Conservation (phyloP, 2,797 vertebrate species). For the Chromis chromis region DNA sequence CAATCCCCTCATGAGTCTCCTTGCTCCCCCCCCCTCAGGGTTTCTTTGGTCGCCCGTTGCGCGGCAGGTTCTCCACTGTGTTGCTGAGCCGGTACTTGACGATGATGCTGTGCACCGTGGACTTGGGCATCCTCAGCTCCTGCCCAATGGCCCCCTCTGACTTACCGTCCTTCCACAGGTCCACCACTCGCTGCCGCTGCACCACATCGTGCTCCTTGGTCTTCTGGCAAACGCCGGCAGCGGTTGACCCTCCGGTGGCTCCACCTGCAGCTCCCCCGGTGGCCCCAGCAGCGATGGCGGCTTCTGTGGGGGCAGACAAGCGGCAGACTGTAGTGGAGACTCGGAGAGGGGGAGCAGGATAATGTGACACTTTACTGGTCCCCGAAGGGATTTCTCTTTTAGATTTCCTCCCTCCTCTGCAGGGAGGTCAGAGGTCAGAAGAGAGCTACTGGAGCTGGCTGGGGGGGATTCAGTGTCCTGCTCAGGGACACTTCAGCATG, state of each 20-base stretch:
- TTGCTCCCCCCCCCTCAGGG: conserved; percentile 73
- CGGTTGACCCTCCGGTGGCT: conserved; percentile 65
- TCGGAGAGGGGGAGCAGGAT: conserved; percentile 73
- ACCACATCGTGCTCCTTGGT: conserved; percentile 89
- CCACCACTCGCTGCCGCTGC: conserved; percentile 88
- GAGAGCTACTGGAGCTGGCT: conserved; percentile 59
- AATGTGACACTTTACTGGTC: conserved; percentile 77
- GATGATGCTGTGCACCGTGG: conserved; percentile 90
- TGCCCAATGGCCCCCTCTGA: conserved; percentile 88
- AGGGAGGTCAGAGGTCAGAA: conserved; percentile 67
- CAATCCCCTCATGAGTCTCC: background rate
- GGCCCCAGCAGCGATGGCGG: conserved; percentile 76
- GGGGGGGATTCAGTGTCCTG: conserved; percentile 38
- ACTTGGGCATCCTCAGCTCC: conserved; percentile 89
- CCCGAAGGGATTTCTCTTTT: conserved; percentile 66
- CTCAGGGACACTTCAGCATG: conserved; percentile 59
- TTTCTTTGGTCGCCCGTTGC: conserved; percentile 87
- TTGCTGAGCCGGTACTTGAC: conserved; percentile 89
- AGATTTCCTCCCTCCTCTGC: conserved; percentile 52
- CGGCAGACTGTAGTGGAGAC: conserved; percentile 88
- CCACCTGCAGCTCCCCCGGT: conserved; percentile 71
- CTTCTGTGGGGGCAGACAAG: conserved; percentile 91
- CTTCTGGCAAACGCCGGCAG: conserved; percentile 83
- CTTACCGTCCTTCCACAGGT: conserved; percentile 89
- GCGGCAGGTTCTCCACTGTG: conserved; percentile 88